Base-by-base conservation (phyloP, 2,113 vertebrate genomes). In the Barnardius zonarius region DNA sequence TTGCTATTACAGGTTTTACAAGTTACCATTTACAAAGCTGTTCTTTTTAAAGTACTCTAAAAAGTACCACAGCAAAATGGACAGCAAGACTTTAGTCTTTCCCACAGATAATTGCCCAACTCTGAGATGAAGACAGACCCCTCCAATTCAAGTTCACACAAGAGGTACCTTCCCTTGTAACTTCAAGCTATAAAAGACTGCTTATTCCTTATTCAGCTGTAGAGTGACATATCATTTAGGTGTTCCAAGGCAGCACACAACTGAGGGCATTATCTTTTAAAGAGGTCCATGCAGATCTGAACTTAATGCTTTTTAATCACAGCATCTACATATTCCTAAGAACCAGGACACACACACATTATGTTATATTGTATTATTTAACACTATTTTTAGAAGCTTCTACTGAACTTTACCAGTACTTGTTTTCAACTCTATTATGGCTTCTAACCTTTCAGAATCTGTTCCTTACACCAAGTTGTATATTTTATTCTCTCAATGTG, bases 191-290 rank as follows among this genome's bases (percentile, higher is more conserved):
- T 24, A 66, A 46, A 55, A 77, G 31, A 52, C 31, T 48, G 31
- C 10, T 82, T 54, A 39, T 41, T 69, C n/a, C 25, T 37, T 51
- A 62, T 0, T 48, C 28, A 74, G 12, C 54, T 17, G 11, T 20
- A 44, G 0, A 84, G 17, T 10, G n/a, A 46, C 0, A 0, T 24
- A 43, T 9, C 5, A 37, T 8, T 51, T 27, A 17, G 70, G 46
- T 52, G 13, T 57, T 73, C 39, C 67, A 75, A 72, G 43, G 75
- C 55, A 46, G 43, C 17, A 68, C 2, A 48, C 11, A 52, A 1
- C 1, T 55, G 35, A 4, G 37, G 20, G 17, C 5, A n/a, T 44
- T 68, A 39, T 11, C 19, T 82, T 57, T 25, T 23, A 74, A 15
- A 48, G 6, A 57, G 11, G 4, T 10, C 17, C 8, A 18, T 2